These are phyloP conservation scores for Anisognathus igniventris DNA, from an alignment of 2,797 vertebrate species.

Conservation along the genomic window DNA sequence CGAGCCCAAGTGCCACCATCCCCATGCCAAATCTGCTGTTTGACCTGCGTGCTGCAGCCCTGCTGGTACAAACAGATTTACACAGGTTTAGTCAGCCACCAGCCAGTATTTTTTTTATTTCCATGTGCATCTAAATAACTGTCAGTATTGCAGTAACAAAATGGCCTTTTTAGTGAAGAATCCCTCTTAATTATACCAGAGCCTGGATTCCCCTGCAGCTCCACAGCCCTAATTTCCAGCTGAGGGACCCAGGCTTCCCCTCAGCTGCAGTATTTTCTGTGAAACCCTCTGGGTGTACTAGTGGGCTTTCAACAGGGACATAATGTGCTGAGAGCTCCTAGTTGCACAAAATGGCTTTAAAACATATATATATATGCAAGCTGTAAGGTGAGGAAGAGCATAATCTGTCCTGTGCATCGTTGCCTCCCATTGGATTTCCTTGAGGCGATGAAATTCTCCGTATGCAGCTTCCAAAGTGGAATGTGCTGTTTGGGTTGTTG, in stretches of 20 bases:
- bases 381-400: not conserved
- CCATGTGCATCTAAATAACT: not conserved
- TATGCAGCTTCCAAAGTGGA: not conserved
- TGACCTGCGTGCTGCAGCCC: not conserved
- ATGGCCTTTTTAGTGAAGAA: not conserved
- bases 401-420: not conserved
- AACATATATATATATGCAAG: not conserved
- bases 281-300: not conserved
- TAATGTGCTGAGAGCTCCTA: not conserved
- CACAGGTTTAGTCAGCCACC: not conserved
- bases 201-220: not conserved
- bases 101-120: not conserved
- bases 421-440: not conserved
- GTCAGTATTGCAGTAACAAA: not conserved
- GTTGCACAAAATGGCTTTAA: not conserved
- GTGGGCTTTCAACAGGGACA: not conserved
- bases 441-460: accelerated
- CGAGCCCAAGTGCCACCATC: accelerated
- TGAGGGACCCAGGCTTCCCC: not conserved
- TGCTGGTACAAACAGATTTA: not conserved
- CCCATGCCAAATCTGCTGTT: not conserved
- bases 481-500: not conserved
- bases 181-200: not conserved
- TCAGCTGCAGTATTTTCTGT: not conserved
- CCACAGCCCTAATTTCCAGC: not conserved